Evolutionary conservation across 2,888 invertebrate species (phyloP).

Genomic region (Melieria omissa): DNA sequence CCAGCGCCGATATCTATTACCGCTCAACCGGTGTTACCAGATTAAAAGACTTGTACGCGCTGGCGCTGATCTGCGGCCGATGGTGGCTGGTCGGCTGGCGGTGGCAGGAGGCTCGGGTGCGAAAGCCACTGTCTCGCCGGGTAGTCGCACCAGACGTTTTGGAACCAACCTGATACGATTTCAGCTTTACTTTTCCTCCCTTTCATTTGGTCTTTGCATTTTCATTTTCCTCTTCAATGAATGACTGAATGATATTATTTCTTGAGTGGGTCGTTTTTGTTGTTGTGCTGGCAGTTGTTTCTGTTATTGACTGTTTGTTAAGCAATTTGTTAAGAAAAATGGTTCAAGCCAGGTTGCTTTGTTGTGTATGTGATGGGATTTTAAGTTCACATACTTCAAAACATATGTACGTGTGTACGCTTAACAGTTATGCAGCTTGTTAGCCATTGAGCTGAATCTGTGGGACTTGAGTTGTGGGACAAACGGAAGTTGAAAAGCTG

Average conservation of each 20-base stretch:
- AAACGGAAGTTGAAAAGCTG: too few species aligned
- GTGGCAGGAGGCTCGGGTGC: conserved; percentile 3
- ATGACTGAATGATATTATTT: conserved; percentile 22
- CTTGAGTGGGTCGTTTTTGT: not conserved
- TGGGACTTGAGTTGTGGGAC: too few species aligned
- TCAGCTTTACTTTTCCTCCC: not conserved
- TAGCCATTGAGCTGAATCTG: too few species aligned
- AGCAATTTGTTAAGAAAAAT: conserved; percentile 23
- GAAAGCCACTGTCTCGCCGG: conserved; percentile 5
- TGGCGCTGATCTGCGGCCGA: not conserved
- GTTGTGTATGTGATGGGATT: too few species aligned
- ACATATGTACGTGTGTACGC: too few species aligned
- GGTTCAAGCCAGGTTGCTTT: too few species aligned
- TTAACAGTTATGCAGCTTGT: too few species aligned
- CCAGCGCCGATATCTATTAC: conserved; percentile 61
- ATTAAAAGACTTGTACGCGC: conserved; percentile 17
- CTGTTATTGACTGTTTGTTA: conserved; percentile 12
- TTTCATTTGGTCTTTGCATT: conserved; percentile 14
- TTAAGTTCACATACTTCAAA: too few species aligned
- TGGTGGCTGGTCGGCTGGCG: not conserved
- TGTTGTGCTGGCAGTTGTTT: conserved; percentile 9
- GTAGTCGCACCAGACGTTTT: conserved; percentile 17
- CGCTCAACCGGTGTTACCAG: conserved; percentile 46
- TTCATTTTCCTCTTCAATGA: conserved; percentile 9
- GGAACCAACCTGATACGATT: conserved; percentile 25